Evolutionary conservation across 2,888 invertebrate species (phyloP), one percentile per base, ranked within the genome.

Genomic region (Alsophila aescularia): DNA sequence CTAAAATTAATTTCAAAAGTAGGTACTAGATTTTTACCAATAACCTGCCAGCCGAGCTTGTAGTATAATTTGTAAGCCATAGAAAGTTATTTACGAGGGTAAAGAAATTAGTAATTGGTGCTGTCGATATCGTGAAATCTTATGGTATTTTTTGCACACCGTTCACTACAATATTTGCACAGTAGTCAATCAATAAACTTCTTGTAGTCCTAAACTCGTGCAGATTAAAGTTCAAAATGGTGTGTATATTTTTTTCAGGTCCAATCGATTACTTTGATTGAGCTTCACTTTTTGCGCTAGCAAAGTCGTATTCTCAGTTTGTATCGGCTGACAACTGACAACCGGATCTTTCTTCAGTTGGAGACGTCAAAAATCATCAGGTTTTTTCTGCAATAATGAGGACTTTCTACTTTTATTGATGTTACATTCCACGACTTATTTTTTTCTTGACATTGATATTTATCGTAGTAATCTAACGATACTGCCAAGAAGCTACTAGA

Each of bases 261-360:
- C 54, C 64, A 59, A 62, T 65, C 62, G 64, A 70, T 66, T 53
- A 61, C 58, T 68, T 53, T 62, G 51, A 66, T 55, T 63, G 63
- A 53, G 61, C 50, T 62, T 54, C 57, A 58, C 40, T 64, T 68
- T 75, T 76, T 77, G 70, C 68, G 58, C 56, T 59, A 72, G 66
- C 70, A 73, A 75, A 75, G 75, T 75, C 43, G 37, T 52, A 42
- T 48, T 44, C 24, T 24, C 24, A 2, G 24, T 5, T 24, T 24
- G 18, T 18, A 5, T 5, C 7, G 24, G 35, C 16, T 36, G 40
- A 27, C 40, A 44, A 36, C 42, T 52, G 34, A 43, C 57, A 58
- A 60, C 67, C 67, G 67, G 67, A 66, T 64, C 58, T 62, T 48
- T 36, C 34, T 49, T 47, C 36, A 21, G 44, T 34, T 32, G 47